Conservation (phyloP, 2,888 invertebrate species). For the Falcaria lacertinaria region DNA sequence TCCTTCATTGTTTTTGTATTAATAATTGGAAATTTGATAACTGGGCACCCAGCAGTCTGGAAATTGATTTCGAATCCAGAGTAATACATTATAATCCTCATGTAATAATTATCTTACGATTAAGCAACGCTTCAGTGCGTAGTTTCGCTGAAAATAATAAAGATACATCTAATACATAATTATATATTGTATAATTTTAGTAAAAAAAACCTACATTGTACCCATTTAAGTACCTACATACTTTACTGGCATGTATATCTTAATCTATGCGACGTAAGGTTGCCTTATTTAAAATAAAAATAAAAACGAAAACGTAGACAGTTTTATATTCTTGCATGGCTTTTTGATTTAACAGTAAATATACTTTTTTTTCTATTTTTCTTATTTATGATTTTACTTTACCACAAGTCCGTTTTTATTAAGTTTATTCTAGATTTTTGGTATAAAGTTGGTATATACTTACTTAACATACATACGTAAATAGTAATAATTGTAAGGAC, state of each 20-base stretch:
- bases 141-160: constrained; percentile 66
- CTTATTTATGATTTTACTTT: constrained; percentile 51
- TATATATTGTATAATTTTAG: constrained; percentile 74
- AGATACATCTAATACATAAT: constrained; percentile 46
- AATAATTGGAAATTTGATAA: no score
- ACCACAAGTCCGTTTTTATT: constrained; percentile 64
- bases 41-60: constrained; percentile 62
- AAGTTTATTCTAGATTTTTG: constrained; percentile 66
- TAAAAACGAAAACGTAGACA: constrained; percentile 38
- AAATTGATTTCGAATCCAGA: constrained; percentile 59
- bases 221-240: constrained; percentile 71
- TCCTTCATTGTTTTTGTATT: constrained; percentile 16
- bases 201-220: constrained; percentile 65
- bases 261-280: constrained; percentile 64
- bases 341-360: constrained; percentile 49
- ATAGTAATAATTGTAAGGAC: constrained; percentile 69
- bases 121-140: constrained; percentile 75
- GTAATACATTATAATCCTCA: constrained; percentile 55
- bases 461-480: constrained; percentile 71
- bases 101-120: constrained; percentile 62
- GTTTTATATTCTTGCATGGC: constrained; percentile 62
- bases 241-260: constrained; percentile 68
- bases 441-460: constrained; percentile 22
- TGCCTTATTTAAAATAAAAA: constrained; percentile 49
- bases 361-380: no score